Evolutionary conservation across 2,113 vertebrate species (phyloP).

Genomic region (Antechinus flavipes): DNA sequence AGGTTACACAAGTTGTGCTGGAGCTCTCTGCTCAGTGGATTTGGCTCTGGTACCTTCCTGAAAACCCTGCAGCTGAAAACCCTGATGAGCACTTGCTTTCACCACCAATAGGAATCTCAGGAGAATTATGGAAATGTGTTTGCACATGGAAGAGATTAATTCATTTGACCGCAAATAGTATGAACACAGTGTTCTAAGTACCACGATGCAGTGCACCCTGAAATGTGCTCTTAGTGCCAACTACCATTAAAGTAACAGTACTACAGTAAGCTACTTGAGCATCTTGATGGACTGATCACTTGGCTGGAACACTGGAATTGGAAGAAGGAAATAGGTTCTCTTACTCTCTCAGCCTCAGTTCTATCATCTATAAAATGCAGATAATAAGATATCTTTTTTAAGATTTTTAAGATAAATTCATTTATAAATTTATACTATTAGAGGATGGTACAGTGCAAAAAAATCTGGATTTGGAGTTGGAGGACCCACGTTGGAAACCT

Average conservation of each 20-base stretch:
- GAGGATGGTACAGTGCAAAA: neutral
- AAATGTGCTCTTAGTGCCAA: slow-evolving; percentile 71
- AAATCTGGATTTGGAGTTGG: neutral
- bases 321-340: neutral
- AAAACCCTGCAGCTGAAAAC: slow-evolving; percentile 68
- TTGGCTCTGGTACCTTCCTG: slow-evolving; percentile 51
- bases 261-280: slow-evolving; percentile 16
- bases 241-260: slow-evolving; percentile 77
- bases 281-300: neutral
- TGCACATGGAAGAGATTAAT: slow-evolving; percentile 86
- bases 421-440: neutral
- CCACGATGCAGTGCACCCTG: slow-evolving; percentile 71
- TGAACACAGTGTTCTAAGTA: slow-evolving; percentile 75
- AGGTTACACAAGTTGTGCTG: slow-evolving; percentile 31
- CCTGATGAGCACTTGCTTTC: slow-evolving; percentile 48
- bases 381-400: neutral
- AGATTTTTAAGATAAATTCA: neutral
- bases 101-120: slow-evolving; percentile 67
- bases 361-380: neutral
- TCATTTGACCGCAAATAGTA: slow-evolving; percentile 74
- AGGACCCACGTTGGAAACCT: neutral
- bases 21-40: neutral
- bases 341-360: neutral
- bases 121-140: slow-evolving; percentile 70
- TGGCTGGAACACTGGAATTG: neutral